A percentile compares a stretch with the other conserved stretches of the same genome.
Conservation (phyloP, 2,888 invertebrate species). For the Drosophila monieri region DNA sequence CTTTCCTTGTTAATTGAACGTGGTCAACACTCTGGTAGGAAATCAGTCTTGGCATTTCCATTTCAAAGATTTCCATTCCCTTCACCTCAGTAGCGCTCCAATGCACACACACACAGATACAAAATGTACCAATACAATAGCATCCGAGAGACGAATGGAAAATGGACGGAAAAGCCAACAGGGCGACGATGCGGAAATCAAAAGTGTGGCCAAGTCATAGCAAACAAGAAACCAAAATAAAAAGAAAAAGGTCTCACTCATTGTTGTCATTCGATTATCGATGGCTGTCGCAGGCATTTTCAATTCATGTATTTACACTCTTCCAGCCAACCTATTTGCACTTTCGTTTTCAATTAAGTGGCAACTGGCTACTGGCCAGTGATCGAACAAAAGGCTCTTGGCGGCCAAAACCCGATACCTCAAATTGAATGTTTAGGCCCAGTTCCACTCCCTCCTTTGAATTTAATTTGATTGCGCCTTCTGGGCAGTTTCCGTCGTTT, state of each 20-base stretch:
- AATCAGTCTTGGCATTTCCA: constrained; percentile 20
- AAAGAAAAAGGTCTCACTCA: constrained; percentile 22
- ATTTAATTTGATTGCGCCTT: constrained; percentile 13
- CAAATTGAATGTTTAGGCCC: constrained; percentile 38
- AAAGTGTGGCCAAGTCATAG: constrained; percentile 58
- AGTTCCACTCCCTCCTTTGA: constrained; percentile 4
- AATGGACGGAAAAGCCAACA: constrained; percentile 5
- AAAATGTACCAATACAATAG: background rate
- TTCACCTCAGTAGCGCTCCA: constrained; percentile 45
- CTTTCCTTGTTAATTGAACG: constrained; percentile 63
- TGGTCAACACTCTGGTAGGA: constrained; percentile 42
- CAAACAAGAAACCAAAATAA: constrained; percentile 17
- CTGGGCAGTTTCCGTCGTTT: constrained; percentile 51
- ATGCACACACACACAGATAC: constrained; percentile 19
- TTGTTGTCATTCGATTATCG: constrained; percentile 59
- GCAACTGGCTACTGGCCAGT: constrained; percentile 32
- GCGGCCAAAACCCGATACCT: constrained; percentile 16
- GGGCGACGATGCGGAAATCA: constrained; percentile 68
- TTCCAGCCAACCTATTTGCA: constrained; percentile 48
- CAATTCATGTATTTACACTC: constrained; percentile 35
- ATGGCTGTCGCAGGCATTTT: constrained; percentile 52
- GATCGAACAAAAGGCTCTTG: constrained; percentile 16
- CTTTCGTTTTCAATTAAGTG: constrained; percentile 75
- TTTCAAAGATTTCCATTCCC: constrained; percentile 32
- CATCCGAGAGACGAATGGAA: constrained; percentile 3